These are phyloP conservation scores for Pollachius pollachius DNA, from an alignment of 2,113 vertebrate genomes.

Conservation along the genomic window DNA sequence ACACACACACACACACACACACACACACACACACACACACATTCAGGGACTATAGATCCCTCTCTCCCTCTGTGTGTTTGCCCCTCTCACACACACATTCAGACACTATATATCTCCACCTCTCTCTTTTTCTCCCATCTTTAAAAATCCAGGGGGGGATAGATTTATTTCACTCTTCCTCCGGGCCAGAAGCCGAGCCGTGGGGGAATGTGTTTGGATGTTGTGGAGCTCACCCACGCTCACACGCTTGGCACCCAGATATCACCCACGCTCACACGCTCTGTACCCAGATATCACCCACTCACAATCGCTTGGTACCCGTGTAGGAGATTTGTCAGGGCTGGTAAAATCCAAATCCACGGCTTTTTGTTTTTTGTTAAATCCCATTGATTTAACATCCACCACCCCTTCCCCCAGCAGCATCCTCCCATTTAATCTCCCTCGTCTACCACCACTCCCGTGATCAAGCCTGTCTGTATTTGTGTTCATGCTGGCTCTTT, in stretches of 20 bases:
- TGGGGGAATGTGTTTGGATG: slow-evolving; percentile 53
- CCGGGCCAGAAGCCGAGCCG: too few species aligned
- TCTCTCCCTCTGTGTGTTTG: too few species aligned
- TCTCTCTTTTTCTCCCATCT: slow-evolving; percentile 60
- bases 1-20: slow-evolving; percentile 46
- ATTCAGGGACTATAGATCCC: too few species aligned
- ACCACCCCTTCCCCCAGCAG: slow-evolving; percentile 34
- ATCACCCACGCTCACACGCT: too few species aligned
- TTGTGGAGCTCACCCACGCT: slow-evolving; percentile 53
- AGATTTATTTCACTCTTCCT: not conserved
- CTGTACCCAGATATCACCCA: slow-evolving; percentile 12
- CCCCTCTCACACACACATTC: too few species aligned
- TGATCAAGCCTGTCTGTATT: slow-evolving; percentile 49
- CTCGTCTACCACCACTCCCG: slow-evolving; percentile 42
- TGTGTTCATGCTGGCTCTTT: slow-evolving; percentile 27
- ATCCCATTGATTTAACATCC: slow-evolving; percentile 56
- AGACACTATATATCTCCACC: slow-evolving; percentile 21
- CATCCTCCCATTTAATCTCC: not conserved
- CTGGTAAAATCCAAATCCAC: slow-evolving; percentile 38
- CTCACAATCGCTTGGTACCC: slow-evolving; percentile 38
- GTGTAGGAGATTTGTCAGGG: slow-evolving; percentile 47
- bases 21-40: slow-evolving; percentile 40
- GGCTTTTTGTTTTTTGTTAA: slow-evolving; percentile 34
- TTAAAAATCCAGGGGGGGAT: slow-evolving; percentile 59
- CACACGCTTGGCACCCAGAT: slow-evolving; percentile 60